Evolutionary conservation across 2,113 vertebrate genomes (phyloP).

Genomic region (Etheostoma spectabile): DNA sequence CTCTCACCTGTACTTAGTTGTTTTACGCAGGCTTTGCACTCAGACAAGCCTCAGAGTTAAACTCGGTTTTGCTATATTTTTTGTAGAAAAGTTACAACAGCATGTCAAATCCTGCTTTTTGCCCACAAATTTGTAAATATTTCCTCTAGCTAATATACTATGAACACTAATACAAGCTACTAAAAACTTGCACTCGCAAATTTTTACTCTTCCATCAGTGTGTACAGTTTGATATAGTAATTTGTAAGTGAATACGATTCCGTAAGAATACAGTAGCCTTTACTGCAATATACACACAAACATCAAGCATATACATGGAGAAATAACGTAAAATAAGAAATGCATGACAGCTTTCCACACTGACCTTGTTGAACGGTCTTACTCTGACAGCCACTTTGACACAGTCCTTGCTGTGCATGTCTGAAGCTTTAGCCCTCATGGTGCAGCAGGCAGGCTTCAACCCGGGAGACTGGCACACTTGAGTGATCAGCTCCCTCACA

Average conservation of each 20-base stretch:
- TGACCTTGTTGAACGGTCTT: constrained; percentile 89
- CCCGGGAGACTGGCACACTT: neutral
- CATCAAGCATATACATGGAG: neutral
- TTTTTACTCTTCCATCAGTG: neutral
- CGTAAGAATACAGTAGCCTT: neutral
- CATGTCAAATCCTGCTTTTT: neutral
- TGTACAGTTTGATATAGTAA: neutral
- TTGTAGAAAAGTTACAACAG: neutral
- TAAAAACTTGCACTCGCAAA: too few relatives aligned
- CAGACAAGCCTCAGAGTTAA: neutral
- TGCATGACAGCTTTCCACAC: constrained; percentile 45
- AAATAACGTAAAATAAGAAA: neutral
- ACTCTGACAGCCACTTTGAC: constrained; percentile 87
- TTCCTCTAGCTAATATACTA: neutral
- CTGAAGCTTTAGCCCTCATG: constrained; percentile 65
- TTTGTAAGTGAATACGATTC: neutral
- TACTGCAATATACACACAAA: neutral
- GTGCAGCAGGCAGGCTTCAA: constrained; percentile 28
- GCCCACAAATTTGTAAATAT: neutral
- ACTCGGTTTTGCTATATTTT: neutral
- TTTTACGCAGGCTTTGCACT: neutral
- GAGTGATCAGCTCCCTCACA: constrained; percentile 34
- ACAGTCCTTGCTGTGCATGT: constrained; percentile 80
- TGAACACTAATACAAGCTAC: neutral
- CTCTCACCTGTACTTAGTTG: too few relatives aligned